Evolutionary conservation across 2,113 vertebrate genomes (phyloP).

Genomic region (Lasiurus borealis): DNA sequence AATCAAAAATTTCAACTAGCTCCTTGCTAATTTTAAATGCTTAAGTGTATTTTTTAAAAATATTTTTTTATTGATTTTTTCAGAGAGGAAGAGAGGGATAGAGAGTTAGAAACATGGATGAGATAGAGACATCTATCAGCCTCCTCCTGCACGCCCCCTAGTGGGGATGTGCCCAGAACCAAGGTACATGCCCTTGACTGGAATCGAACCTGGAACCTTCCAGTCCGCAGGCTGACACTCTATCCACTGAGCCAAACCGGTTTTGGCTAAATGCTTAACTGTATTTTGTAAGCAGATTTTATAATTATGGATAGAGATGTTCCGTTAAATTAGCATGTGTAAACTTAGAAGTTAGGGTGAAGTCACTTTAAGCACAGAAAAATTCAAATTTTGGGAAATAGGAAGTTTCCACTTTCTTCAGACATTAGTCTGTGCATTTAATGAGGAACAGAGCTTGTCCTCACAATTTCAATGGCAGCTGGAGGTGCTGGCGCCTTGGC

Average conservation of each 20-base stretch:
- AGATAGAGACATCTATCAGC: too few species aligned
- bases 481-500: conserved; percentile 66
- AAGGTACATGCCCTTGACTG: too few species aligned
- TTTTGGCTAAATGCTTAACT: not conserved
- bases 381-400: conserved; percentile 39
- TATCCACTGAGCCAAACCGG: too few species aligned
- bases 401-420: conserved; percentile 4
- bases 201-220: too few species aligned
- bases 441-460: conserved; percentile 62
- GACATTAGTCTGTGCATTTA: conserved; percentile 38
- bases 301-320: not conserved
- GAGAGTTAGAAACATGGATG: too few species aligned
- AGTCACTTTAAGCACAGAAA: conserved; percentile 60
- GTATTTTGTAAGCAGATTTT: conserved; percentile 35
- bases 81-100: too few species aligned
- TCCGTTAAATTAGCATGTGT: not conserved
- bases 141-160: too few species aligned
- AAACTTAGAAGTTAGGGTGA: not conserved
- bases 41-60: not conserved
- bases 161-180: too few species aligned
- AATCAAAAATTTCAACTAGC: conserved; percentile 38
- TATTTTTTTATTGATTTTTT: too few species aligned
- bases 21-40: conserved; percentile 31
- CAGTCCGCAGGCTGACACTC: too few species aligned
- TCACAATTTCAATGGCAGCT: conserved; percentile 70